Base-by-base conservation (phyloP, 2,888 invertebrate genomes). In the Trachelus stipa region DNA sequence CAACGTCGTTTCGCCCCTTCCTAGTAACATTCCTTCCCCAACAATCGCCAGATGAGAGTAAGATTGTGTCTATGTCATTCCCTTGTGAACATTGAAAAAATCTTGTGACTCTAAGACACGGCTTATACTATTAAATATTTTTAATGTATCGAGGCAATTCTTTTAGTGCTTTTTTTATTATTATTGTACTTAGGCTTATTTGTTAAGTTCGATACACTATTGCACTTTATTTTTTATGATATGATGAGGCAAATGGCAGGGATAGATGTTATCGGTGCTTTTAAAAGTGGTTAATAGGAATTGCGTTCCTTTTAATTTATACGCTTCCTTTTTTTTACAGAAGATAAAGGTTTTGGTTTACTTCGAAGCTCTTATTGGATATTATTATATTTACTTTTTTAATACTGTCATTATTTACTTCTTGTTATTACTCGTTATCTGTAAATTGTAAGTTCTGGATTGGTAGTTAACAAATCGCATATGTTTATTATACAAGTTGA, bases 21-120 rank as follows among this genome's bases (percentile, higher is more conserved):
- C 87, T 79, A 90, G 87, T 79, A 90, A 86, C 79, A 83, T 88
- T 79, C 84, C 90, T 15, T 90, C 91, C 4, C 88, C 91, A 1
- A 89, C 90, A 12, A 88, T 90, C 75, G 88, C 90, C 75, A 91
- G 91, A 90, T 91, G 89, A 90, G 83, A 84, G n/a, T 30, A 31
- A 78, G 40, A 37, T 34, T 56, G 56, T 23, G 40, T 56, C 23
- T 23, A 1, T 2, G 9, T 56, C 2, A 23, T 56, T 56, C 56
- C 23, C 56, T 2, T 56, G 56, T 23, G 23, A 56, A 56, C 23
- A 56, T 56, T 56, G 1, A 56, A 56, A 23, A 56, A 56, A 56
- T 56, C 23, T 9, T 23, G 23, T 56, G 23, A 56, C 56, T 56
- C 9, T 23, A 56, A 9, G 23, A 56, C 2, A 56, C 56, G 9